Percentiles rank a stretch among this genome's conserved stretches.
Evolutionary conservation across 2,888 invertebrate species (phyloP).

Genomic region (Suillia variegata): DNA sequence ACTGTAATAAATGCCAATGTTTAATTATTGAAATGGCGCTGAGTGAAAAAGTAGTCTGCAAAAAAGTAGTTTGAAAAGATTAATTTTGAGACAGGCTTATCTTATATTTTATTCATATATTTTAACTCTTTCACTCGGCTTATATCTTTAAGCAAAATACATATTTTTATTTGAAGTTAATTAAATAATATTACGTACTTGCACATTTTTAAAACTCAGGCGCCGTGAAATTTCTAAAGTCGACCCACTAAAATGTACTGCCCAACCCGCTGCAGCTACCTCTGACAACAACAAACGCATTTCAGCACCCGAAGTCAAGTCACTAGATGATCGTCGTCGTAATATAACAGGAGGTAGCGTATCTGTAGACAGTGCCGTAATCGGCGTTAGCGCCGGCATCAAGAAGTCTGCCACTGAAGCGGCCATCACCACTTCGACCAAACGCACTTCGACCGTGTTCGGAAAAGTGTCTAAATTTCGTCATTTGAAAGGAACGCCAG

Average conservation of each 20-base stretch:
- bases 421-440: conserved; percentile 68
- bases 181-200: no score
- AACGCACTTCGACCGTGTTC: conserved; percentile 85
- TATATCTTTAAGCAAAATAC: background rate
- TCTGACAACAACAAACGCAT: conserved; percentile 51
- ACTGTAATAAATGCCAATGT: conserved; percentile 61
- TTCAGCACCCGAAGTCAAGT: conserved; percentile 56
- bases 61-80: background rate
- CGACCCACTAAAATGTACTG: conserved; percentile 45
- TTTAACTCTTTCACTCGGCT: background rate
- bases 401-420: conserved; percentile 62
- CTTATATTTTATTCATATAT: background rate
- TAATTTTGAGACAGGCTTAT: background rate
- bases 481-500: conserved; percentile 87
- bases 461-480: conserved; percentile 91
- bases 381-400: conserved; percentile 33
- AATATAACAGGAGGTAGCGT: conserved; percentile 23
- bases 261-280: conserved; percentile 60
- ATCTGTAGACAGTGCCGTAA: conserved; percentile 44
- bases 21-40: background rate
- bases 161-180: no score
- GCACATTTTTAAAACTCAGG: no score
- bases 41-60: background rate
- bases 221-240: conserved; percentile 68
- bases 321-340: conserved; percentile 53